These are phyloP conservation scores for Tychaedon coryphoeus DNA, from an alignment of 2,113 vertebrate genomes.

Conservation along the genomic window DNA sequence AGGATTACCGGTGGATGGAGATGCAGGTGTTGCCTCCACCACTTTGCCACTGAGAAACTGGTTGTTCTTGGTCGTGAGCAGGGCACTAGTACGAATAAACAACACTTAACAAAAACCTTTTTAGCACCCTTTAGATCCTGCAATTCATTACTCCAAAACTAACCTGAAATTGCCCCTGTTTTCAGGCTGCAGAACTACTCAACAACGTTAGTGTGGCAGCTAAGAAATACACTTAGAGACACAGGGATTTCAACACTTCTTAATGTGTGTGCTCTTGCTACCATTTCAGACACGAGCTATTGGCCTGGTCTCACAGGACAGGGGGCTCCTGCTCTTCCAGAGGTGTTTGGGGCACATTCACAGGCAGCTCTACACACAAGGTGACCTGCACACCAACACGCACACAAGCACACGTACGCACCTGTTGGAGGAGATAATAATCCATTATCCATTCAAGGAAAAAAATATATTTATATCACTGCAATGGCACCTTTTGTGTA, in stretches of 20 bases:
- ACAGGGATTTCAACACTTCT: constrained; percentile 21
- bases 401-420: constrained; percentile 23
- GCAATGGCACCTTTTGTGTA: constrained; percentile 74
- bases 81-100: constrained; percentile 5
- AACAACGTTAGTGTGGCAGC: constrained; percentile 54
- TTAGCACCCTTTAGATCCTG: constrained; percentile 48
- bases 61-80: not conserved
- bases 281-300: constrained; percentile 12
- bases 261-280: constrained; percentile 11
- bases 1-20: constrained; percentile 22
- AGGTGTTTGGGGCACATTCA: constrained; percentile 40
- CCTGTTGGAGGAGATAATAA: constrained; percentile 69
- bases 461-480: constrained; percentile 77
- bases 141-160: constrained; percentile 20
- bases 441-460: constrained; percentile 70
- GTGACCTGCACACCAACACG: not conserved
- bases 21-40: constrained; percentile 14
- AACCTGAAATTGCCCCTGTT: constrained; percentile 11
- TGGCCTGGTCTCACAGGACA: not conserved
- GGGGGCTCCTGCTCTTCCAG: not conserved
- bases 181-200: constrained; percentile 48
- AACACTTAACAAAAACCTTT: not conserved
- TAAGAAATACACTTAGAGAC: constrained; percentile 52
- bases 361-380: constrained; percentile 54
- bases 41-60: constrained; percentile 33